Percentiles rank a stretch among this genome's conserved stretches.
Evolutionary conservation across 64 coral and sea anemone species (phyloP).

Genomic region (Montipora cactus): DNA sequence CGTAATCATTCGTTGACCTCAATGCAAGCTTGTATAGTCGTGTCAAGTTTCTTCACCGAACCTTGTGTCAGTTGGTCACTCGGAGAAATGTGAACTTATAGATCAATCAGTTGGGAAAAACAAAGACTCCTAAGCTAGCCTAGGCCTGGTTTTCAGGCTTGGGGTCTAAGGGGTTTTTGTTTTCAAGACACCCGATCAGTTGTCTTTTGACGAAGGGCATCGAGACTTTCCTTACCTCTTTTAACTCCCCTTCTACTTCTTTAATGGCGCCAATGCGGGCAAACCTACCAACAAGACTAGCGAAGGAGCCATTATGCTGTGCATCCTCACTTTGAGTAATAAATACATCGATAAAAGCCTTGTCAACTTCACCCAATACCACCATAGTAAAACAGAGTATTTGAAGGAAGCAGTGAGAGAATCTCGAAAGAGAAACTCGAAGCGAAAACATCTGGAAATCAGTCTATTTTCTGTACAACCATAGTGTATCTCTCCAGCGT

Average conservation of each 20-base stretch:
- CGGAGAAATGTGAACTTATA: too few species aligned
- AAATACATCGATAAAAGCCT: slow-evolving; percentile 21
- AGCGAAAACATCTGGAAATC: slow-evolving; percentile 22
- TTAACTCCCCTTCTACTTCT: slow-evolving; percentile 31
- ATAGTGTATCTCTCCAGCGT: too few species aligned
- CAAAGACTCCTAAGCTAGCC: too few species aligned
- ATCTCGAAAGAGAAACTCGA: slow-evolving; percentile 33
- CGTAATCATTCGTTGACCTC: too few species aligned
- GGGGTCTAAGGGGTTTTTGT: too few species aligned
- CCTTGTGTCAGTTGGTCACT: too few species aligned
- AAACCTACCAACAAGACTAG: slow-evolving; percentile 18
- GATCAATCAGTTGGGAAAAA: too few species aligned
- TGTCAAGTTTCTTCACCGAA: too few species aligned
- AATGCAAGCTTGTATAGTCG: too few species aligned
- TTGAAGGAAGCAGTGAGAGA: slow-evolving; percentile 3
- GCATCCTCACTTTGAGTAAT: slow-evolving; percentile 36
- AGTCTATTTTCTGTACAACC: too few species aligned
- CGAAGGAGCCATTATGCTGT: slow-evolving; percentile 14
- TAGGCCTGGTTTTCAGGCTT: too few species aligned
- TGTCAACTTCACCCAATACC: slow-evolving; percentile 44
- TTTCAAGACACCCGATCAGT: too few species aligned
- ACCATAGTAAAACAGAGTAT: slow-evolving; percentile 23
- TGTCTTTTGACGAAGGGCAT: neutral
- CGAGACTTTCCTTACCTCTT: neutral
- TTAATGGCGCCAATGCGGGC: slow-evolving; percentile 29